Evolutionary conservation across 2,113 vertebrate genomes (phyloP), one percentile per base, ranked within the genome.

Genomic region (Acanthochromis polyacanthus): DNA sequence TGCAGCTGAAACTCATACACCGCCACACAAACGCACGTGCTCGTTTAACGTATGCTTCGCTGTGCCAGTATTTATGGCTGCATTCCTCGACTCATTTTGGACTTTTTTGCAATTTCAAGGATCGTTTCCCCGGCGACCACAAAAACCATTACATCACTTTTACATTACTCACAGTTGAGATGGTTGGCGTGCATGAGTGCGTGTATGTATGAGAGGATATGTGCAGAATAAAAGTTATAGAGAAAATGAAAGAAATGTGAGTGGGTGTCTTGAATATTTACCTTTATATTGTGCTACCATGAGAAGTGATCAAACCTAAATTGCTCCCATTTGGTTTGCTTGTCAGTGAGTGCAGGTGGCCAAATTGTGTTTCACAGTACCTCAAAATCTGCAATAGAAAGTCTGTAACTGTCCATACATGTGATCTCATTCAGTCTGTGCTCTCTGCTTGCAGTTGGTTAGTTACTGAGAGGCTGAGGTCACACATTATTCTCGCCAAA

Each of bases 71-170:
- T 94, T 93, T 93, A 92, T 86, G 84, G 83, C 76, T 62, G 59
- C 66, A 15, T 71, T 82, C 59, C 82, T 83, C 56, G 22, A 74
- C 86, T 92, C 91, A 88, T 90, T 93, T 90, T 82, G 61, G 71
- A 89, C 72, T 85, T 87, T 91, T 88, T 93, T 75, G 90, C 86
- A 94, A 95, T 95, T 95, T 95, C 94, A 95, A 94, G 93, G 90
- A 91, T 94, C 92, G 91, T 95, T 95, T 95, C 91, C 85, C 66
- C 76, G 66, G 75, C 78, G 81, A 84, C 86, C 88, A 82, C 70
- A 83, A 86, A 91, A 89, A 90, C 87, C 82, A 93, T 92, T 93
- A 92, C 83, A 89, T 93, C 87, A 92, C 75, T 89, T 86, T 82
- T 88, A 86, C 88, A 91, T 90, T 92, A 92, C 88, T 91, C 88